Conservation (phyloP, 1,140 invertebrate species). For the Whitmania pigra region DNA sequence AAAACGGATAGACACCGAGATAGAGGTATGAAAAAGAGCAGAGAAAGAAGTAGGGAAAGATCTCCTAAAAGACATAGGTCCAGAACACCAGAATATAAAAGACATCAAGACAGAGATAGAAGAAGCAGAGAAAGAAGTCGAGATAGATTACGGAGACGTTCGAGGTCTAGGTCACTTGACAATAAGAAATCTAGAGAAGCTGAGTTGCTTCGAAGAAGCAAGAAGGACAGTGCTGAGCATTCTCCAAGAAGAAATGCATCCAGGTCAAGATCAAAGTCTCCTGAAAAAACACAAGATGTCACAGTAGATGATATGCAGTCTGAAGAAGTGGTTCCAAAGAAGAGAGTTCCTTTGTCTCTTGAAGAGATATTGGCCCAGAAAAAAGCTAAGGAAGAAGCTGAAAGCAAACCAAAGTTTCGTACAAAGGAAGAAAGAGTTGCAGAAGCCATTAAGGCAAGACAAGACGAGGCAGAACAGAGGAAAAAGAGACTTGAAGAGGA, state of each 20-base stretch:
- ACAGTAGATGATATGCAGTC: conserved; percentile 27
- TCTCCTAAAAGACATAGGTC: conserved; percentile 6
- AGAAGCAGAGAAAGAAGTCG: too few species aligned
- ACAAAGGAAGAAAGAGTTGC: conserved; percentile 85
- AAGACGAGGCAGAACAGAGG: conserved; percentile 63
- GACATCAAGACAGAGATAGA: too few species aligned
- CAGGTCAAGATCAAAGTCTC: too few species aligned
- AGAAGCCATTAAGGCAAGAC: conserved; percentile 71
- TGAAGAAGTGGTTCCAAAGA: conserved; percentile 46
- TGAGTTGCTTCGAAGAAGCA: neutral
- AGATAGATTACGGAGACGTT: too few species aligned
- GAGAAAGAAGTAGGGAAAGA: neutral
- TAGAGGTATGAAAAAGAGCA: neutral
- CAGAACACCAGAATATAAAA: neutral
- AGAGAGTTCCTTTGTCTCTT: conserved; percentile 64
- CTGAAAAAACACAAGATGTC: conserved; percentile 32
- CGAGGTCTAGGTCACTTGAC: neutral
- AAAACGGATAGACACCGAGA: neutral
- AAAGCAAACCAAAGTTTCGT: conserved; percentile 79
- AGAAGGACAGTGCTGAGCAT: too few species aligned
- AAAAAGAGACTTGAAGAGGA: conserved; percentile 58
- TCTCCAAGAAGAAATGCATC: too few species aligned
- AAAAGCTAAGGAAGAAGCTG: conserved; percentile 78
- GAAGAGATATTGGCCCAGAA: conserved; percentile 92
- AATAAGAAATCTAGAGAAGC: conserved; percentile 3